Conservation (phyloP, 2,888 invertebrate genomes). For the Malthinus flaveolus region DNA sequence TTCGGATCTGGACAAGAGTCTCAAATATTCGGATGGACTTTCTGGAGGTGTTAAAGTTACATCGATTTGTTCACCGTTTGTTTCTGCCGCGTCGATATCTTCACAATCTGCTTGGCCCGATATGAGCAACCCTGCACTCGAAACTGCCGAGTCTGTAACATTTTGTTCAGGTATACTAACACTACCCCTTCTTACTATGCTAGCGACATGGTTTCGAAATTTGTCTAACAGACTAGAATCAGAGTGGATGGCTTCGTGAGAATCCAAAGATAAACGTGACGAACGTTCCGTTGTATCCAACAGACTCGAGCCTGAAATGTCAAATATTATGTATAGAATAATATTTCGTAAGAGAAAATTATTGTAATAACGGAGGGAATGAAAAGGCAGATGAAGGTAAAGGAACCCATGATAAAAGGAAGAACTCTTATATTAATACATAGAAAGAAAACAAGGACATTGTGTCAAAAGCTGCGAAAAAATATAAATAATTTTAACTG, state of each 20-base stretch:
- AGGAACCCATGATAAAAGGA: too few relatives aligned
- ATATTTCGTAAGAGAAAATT: background rate
- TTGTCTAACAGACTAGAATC: conserved; percentile 58
- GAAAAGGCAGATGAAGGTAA: too few relatives aligned
- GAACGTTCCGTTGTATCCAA: conserved; percentile 49
- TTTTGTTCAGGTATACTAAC: conserved; percentile 43
- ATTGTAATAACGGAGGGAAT: too few relatives aligned
- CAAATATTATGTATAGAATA: background rate
- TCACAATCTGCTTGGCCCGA: conserved; percentile 22
- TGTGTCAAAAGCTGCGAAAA: too few relatives aligned
- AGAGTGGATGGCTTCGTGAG: conserved; percentile 49
- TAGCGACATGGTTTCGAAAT: conserved; percentile 63
- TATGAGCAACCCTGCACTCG: conserved; percentile 26
- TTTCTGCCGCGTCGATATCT: conserved; percentile 20
- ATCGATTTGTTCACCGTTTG: conserved; percentile 34
- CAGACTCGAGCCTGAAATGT: conserved; percentile 42
- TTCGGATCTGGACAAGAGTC: conserved; percentile 67
- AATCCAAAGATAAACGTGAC: conserved; percentile 52
- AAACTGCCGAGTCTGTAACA: conserved; percentile 34
- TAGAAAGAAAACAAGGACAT: too few relatives aligned
- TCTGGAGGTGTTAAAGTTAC: conserved; percentile 56
- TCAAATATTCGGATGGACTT: conserved; percentile 62
- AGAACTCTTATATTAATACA: too few relatives aligned
- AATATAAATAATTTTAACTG: too few relatives aligned
- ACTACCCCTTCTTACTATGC: conserved; percentile 61